These are phyloP conservation scores for Aleiodes sp. DNA, from an alignment of 1,140 invertebrate genomes.

Conservation along the genomic window DNA sequence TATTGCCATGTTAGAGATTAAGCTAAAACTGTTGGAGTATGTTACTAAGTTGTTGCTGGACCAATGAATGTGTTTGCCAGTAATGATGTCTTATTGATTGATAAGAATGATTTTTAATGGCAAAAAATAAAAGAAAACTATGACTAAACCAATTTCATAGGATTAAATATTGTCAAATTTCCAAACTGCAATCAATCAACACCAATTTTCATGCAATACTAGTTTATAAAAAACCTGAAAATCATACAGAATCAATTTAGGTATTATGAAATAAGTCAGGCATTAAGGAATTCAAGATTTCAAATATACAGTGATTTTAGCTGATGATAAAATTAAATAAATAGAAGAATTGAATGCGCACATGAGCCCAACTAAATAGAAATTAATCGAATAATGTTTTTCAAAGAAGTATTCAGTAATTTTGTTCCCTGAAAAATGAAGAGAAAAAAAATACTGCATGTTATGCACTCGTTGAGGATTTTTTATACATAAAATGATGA, in stretches of 20 bases:
- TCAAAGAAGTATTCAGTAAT: too few relatives aligned
- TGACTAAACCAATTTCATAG: not conserved
- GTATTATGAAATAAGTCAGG: not conserved
- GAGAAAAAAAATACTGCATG: not conserved
- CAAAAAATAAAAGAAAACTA: not conserved
- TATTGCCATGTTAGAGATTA: constrained; percentile 30
- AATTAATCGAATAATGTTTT: not conserved
- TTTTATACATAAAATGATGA: not conserved
- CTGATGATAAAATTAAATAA: not conserved
- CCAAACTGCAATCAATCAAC: constrained; percentile 19
- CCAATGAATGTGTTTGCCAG: constrained; percentile 6
- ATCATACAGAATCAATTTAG: not conserved
- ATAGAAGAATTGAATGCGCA: constrained; percentile 11
- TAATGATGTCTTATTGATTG: not conserved
- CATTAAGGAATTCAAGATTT: not conserved
- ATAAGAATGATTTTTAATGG: not conserved
- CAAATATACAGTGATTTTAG: constrained; percentile 12
- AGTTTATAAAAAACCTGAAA: not conserved
- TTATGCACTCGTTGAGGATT: not conserved
- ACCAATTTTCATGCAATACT: constrained; percentile 17
- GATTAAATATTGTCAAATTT: not conserved
- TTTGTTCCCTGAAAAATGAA: not conserved
- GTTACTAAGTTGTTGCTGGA: constrained; percentile 11
- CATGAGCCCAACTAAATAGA: not conserved
- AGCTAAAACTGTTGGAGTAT: constrained; percentile 15